phyloP scores from a whole-genome alignment of 2,797 vertebrate genomes.

The Peromyscus melanophrys region DNA sequence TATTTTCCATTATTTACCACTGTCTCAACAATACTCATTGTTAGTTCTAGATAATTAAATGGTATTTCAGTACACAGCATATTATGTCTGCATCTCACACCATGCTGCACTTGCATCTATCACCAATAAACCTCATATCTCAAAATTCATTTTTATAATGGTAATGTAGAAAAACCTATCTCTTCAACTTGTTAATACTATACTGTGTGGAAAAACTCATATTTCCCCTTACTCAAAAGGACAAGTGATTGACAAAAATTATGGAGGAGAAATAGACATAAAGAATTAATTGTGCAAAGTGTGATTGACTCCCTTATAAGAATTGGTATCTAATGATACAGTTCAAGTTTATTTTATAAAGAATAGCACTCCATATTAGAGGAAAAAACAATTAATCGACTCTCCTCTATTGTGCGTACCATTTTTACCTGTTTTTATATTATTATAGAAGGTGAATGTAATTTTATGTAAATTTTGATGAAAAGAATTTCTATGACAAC shows the following conservation, averaged over 20 bases:
- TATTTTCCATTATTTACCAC: neutral
- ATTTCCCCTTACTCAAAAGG: neutral
- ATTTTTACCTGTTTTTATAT: neutral
- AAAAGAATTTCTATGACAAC: constrained; percentile 2
- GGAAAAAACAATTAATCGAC: neutral
- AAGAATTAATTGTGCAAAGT: neutral
- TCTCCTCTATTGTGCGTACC: neutral
- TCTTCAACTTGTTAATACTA: neutral
- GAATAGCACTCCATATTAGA: neutral
- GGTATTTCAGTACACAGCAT: neutral
- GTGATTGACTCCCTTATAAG: neutral
- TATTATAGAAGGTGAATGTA: neutral
- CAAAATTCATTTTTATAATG: neutral
- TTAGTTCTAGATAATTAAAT: neutral
- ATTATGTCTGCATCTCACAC: neutral
- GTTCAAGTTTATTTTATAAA: constrained; percentile 37
- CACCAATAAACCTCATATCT: neutral
- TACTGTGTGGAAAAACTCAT: neutral
- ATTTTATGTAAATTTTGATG: neutral
- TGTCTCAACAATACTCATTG: neutral
- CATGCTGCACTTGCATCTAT: neutral
- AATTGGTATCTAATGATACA: neutral
- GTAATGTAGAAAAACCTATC: too few relatives aligned
- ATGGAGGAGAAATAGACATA: neutral
- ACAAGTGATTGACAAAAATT: neutral